Percentiles rank a stretch among this genome's conserved stretches.
Conservation (phyloP, 2,113 vertebrate species). For the Grantiella picta region DNA sequence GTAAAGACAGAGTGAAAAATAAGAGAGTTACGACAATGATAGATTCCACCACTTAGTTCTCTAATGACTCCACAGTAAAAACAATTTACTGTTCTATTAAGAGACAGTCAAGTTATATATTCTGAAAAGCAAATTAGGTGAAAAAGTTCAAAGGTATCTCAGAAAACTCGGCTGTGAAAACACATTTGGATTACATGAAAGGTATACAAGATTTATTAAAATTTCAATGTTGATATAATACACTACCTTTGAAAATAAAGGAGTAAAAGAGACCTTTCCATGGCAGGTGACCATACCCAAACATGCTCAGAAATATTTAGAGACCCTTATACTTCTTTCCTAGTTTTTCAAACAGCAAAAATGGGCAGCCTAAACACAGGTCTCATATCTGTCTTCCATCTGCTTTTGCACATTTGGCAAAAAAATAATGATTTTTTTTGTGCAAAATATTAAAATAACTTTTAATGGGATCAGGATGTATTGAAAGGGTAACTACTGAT, state of each 20-base stretch:
- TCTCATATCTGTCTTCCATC: not conserved
- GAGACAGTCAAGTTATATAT: not conserved
- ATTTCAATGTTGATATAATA: not conserved
- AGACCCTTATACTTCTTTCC: fast-evolving
- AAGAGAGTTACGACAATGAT: fast-evolving
- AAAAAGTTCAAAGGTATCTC: not conserved
- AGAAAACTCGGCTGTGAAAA: not conserved
- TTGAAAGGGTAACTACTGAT: not conserved
- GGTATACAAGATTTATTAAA: fast-evolving
- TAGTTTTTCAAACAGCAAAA: not conserved
- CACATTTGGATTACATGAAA: not conserved
- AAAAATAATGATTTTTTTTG: not conserved
- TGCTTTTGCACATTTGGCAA: fast-evolving
- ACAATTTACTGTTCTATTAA: not conserved
- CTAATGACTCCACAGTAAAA: not conserved
- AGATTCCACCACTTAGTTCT: not conserved
- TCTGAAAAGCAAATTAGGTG: not conserved
- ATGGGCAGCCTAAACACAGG: not conserved
- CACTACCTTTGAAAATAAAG: not conserved
- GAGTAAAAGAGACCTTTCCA: fast-evolving
- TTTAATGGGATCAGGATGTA: not conserved
- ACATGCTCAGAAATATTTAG: not conserved
- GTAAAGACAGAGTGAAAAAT: not conserved
- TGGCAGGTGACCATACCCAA: fast-evolving
- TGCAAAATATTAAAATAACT: not conserved